Conservation (phyloP, 2,113 vertebrate genomes). For the Boulengeromyrus knoepffleri region DNA sequence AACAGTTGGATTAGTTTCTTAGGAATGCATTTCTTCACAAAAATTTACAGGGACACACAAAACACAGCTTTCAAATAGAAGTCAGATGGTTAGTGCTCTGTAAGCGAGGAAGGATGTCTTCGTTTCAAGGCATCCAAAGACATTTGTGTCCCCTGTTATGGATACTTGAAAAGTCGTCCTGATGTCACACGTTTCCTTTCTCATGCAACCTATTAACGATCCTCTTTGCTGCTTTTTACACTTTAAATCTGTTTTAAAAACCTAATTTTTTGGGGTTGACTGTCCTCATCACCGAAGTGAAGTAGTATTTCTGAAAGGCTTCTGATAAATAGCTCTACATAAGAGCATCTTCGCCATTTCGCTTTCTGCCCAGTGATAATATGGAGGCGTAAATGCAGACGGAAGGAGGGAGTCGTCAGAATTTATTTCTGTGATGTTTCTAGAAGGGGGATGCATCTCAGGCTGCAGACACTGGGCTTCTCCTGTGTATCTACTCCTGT, state of each 20-base stretch:
- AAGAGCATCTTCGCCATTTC: background rate
- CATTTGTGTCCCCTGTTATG: background rate
- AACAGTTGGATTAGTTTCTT: background rate
- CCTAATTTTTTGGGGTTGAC: background rate
- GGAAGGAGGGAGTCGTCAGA: background rate
- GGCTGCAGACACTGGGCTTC: background rate
- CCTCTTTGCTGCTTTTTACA: background rate
- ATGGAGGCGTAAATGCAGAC: background rate
- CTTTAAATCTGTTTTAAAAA: background rate
- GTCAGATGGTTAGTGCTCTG: background rate
- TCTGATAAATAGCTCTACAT: background rate
- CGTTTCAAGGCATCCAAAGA: background rate
- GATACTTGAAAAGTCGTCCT: background rate
- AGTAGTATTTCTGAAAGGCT: background rate
- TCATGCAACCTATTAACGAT: background rate
- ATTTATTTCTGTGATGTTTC: background rate
- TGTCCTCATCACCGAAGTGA: background rate
- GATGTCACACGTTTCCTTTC: background rate
- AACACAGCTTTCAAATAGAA: background rate
- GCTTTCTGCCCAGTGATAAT: background rate
- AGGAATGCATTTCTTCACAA: background rate
- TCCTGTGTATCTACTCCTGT: background rate
- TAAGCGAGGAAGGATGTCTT: background rate
- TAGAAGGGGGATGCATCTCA: background rate
- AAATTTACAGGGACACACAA: background rate